These are phyloP conservation scores for Podarcis cretensis DNA, from an alignment of 2,113 vertebrate species.

Conservation along the genomic window DNA sequence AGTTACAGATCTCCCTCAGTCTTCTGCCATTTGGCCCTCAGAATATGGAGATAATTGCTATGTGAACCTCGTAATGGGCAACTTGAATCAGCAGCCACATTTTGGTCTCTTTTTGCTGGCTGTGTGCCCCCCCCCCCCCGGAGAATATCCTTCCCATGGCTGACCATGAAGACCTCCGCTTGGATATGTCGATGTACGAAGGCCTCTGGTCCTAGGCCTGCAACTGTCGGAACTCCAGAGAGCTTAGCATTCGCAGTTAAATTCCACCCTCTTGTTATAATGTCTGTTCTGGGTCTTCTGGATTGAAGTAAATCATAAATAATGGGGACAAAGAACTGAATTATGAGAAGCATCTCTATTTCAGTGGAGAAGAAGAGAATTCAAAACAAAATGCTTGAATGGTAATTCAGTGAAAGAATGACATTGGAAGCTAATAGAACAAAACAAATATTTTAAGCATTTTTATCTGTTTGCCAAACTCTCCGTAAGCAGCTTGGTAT, in stretches of 20 bases:
- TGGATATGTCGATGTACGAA: background rate
- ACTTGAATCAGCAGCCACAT: no score
- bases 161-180: no score
- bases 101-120: background rate
- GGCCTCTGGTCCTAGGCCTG: background rate
- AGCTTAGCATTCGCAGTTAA: background rate
- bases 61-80: background rate
- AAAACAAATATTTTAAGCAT: conserved; percentile 20
- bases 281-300: background rate
- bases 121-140: no score
- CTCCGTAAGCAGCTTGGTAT: conserved; percentile 15
- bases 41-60: background rate
- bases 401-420: conserved; percentile 15
- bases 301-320: background rate
- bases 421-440: background rate
- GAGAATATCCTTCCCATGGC: background rate
- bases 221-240: background rate
- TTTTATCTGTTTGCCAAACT: conserved; percentile 46
- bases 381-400: background rate
- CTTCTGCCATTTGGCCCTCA: background rate
- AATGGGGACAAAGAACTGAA: background rate
- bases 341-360: background rate
- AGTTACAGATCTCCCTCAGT: background rate
- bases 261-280: background rate
- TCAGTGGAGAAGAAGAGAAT: conserved; percentile 10